Percentiles rank a stretch among this genome's conserved stretches.
These are phyloP conservation scores for Drosophila equinoxialis DNA, from an alignment of 1,140 invertebrate genomes.

Conservation along the genomic window DNA sequence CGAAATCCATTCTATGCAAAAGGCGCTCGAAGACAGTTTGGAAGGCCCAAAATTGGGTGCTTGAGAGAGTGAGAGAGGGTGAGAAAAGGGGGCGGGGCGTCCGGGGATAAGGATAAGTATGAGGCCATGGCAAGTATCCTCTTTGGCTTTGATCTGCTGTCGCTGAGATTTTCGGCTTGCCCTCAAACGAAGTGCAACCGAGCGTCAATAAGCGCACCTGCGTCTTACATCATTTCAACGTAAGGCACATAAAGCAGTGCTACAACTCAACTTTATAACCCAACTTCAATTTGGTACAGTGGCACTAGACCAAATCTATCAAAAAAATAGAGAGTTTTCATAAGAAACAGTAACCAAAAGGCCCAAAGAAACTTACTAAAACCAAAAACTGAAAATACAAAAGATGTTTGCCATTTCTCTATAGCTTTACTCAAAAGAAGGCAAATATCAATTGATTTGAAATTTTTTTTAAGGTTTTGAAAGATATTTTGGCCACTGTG, in stretches of 20 bases:
- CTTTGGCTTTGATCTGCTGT: slow-evolving; percentile 73
- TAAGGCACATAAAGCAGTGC: slow-evolving; percentile 7
- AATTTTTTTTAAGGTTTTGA: not conserved
- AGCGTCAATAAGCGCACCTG: slow-evolving; percentile 79
- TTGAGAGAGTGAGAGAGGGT: not conserved
- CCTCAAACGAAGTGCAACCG: slow-evolving; percentile 73
- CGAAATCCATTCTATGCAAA: slow-evolving; percentile 42
- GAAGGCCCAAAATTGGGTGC: slow-evolving; percentile 4
- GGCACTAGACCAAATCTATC: not conserved
- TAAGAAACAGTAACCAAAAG: not conserved
- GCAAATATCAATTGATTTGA: not conserved
- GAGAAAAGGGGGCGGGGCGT: not conserved
- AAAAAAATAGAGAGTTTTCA: too few species aligned
- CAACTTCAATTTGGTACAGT: slow-evolving; percentile 14
- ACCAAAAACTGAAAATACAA: too few species aligned
- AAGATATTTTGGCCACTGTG: slow-evolving; percentile 20
- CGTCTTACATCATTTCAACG: slow-evolving; percentile 67
- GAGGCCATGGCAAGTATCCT: slow-evolving; percentile 26
- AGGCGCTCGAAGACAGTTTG: slow-evolving; percentile 43
- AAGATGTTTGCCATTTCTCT: too few species aligned
- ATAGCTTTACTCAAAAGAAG: too few species aligned
- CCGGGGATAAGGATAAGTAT: slow-evolving; percentile 1
- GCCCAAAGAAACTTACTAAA: too few species aligned
- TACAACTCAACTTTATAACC: slow-evolving; percentile 6
- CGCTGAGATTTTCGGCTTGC: slow-evolving; percentile 72